Percentiles rank a stretch among this genome's conserved stretches.
phyloP scores from a whole-genome alignment of 2,113 vertebrate genomes.

The Carlito syrichta region DNA sequence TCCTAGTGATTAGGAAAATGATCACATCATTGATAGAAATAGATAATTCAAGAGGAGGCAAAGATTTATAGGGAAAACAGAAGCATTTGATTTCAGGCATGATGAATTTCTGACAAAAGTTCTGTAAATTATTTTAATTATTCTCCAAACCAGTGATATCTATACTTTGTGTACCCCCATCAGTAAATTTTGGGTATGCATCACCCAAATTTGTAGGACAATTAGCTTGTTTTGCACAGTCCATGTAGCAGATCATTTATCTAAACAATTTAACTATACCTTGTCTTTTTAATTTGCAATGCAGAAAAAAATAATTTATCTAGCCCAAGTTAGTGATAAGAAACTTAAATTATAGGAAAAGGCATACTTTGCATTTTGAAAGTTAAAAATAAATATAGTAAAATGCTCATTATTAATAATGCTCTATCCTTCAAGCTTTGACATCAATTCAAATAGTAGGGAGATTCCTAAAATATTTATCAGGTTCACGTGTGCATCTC shows the following conservation, averaged over 20 bases:
- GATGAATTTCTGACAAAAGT: not conserved
- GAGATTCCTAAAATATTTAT: not conserved
- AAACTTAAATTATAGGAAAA: constrained; percentile 8
- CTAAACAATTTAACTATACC: not conserved
- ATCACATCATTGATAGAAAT: not conserved
- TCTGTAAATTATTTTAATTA: not conserved
- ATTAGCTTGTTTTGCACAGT: not conserved
- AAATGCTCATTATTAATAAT: not conserved
- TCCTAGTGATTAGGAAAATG: not conserved
- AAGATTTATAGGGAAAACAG: not conserved
- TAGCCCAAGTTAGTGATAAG: constrained; percentile 3
- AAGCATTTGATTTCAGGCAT: not conserved
- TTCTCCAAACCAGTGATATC: not conserved
- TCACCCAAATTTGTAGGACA: not conserved
- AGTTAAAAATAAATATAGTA: not conserved
- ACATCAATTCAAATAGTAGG: not conserved
- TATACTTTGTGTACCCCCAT: not conserved
- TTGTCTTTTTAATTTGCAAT: not conserved
- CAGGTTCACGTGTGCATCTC: not conserved
- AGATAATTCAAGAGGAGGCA: not conserved
- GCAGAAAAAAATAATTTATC: not conserved
- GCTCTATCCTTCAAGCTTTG: not conserved
- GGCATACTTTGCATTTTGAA: not conserved
- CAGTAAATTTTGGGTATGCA: not conserved
- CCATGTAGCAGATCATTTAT: not conserved